A percentile compares a stretch with the other conserved stretches of the same genome.
phyloP scores from a whole-genome alignment of 2,888 invertebrate genomes.

The Mesorhabditis belari region DNA sequence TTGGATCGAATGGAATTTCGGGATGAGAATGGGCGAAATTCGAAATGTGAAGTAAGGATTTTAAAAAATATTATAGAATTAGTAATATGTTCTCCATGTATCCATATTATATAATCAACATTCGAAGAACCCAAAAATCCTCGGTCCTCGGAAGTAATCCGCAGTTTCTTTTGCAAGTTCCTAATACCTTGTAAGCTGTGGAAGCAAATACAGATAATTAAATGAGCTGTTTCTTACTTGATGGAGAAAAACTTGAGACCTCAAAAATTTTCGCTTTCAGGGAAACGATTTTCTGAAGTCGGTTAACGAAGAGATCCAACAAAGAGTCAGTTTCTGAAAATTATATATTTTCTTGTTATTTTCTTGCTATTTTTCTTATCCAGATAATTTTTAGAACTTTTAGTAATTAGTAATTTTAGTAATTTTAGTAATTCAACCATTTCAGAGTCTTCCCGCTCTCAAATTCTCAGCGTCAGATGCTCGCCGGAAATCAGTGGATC shows the following conservation, averaged over 20 bases:
- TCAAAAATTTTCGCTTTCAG: slow-evolving; percentile 3
- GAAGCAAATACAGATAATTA: too few relatives aligned
- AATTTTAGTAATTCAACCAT: too few relatives aligned
- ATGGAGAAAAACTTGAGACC: slow-evolving; percentile 3
- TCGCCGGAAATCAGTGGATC: too few relatives aligned
- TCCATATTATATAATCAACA: too few relatives aligned
- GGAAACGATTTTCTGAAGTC: slow-evolving; percentile 14
- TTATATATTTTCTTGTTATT: background rate
- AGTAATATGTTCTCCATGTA: background rate
- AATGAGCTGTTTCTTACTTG: background rate
- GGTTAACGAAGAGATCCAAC: slow-evolving; percentile 13
- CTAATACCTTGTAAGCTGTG: too few relatives aligned
- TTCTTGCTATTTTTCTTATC: background rate
- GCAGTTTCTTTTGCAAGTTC: too few relatives aligned
- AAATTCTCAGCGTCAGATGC: too few relatives aligned
- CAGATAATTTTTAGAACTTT: too few relatives aligned
- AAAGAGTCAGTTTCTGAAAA: too few relatives aligned
- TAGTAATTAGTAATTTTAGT: too few relatives aligned
- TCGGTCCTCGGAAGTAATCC: background rate
- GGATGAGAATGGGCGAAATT: slow-evolving; percentile 1
- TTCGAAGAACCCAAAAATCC: background rate
- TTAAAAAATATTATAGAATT: background rate
- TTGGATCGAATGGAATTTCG: slow-evolving; percentile 28
- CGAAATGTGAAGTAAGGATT: background rate
- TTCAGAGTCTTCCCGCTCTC: too few relatives aligned